A percentile compares a stretch with the other conserved stretches of the same genome.
Conservation (phyloP, 2,888 invertebrate genomes). For the Asteroscopus sphinx region DNA sequence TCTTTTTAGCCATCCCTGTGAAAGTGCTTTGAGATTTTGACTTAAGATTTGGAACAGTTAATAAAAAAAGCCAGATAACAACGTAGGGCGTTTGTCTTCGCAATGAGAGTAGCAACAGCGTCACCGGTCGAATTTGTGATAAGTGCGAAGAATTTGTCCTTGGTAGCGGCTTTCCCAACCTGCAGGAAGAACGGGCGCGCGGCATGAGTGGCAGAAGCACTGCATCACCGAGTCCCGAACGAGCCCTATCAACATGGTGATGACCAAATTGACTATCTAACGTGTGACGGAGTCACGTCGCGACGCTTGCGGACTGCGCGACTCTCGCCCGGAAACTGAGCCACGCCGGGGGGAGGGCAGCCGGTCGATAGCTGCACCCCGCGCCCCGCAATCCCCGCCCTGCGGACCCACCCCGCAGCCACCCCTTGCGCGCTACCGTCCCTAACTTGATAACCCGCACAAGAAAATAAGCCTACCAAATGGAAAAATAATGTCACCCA, state of each 20-base stretch:
- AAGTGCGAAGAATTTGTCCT: constrained; percentile 49
- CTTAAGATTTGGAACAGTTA: constrained; percentile 9
- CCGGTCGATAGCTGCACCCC: constrained; percentile 90
- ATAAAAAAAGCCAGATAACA: constrained; percentile 44
- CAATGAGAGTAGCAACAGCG: constrained; percentile 69
- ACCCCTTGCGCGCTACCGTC: constrained; percentile 80
- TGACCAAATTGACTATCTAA: constrained; percentile 86
- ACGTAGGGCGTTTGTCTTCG: constrained; percentile 73
- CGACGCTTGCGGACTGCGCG: constrained; percentile 90
- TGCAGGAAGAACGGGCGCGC: constrained; percentile 94
- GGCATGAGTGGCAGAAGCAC: constrained; percentile 98
- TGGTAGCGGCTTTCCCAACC: constrained; percentile 87
- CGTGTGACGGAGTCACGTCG: constrained; percentile 85
- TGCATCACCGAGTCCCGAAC: constrained; percentile 97
- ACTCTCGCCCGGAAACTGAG: constrained; percentile 91
- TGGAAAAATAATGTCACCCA: constrained; percentile 87
- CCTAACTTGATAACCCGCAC: constrained; percentile 88
- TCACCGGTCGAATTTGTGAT: constrained; percentile 64
- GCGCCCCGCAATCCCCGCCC: constrained; percentile 80
- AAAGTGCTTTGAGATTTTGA: constrained; percentile 14
- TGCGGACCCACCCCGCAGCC: constrained; percentile 82
- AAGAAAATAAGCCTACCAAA: constrained; percentile 88
- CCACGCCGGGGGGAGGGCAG: constrained; percentile 88
- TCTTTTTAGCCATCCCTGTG: constrained; percentile 20
- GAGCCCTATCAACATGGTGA: constrained; percentile 95